phyloP scores from a whole-genome alignment of 2,888 invertebrate species.

The Formica aserva region DNA sequence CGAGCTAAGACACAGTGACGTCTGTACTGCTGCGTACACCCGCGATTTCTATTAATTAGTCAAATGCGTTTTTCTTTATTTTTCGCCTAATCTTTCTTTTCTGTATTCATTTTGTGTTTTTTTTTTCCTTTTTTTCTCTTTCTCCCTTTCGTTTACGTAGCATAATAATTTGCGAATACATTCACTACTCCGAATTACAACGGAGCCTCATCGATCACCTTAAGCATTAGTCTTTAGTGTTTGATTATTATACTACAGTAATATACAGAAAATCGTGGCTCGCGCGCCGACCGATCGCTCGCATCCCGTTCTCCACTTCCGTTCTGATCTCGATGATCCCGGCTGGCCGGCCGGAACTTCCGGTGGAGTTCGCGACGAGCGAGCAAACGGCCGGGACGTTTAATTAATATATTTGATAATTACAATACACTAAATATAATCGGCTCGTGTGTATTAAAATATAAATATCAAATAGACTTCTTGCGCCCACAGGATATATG shows the following conservation, averaged over 20 bases:
- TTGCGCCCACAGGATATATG: slow-evolving; percentile 74
- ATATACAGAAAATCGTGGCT: slow-evolving; percentile 81
- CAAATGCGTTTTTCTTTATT: slow-evolving; percentile 54
- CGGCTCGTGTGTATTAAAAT: slow-evolving; percentile 83
- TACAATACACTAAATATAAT: slow-evolving; percentile 83
- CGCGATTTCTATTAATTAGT: slow-evolving; percentile 36
- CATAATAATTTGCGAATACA: slow-evolving; percentile 73
- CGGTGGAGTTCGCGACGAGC: slow-evolving; percentile 25
- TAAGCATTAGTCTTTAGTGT: slow-evolving; percentile 85
- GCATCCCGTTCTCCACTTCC: slow-evolving; percentile 42
- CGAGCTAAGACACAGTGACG: slow-evolving; percentile 74
- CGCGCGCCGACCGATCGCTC: slow-evolving; percentile 46
- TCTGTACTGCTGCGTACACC: slow-evolving; percentile 65
- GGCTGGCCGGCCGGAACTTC: background rate
- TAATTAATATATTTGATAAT: slow-evolving; percentile 74
- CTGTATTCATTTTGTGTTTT: slow-evolving; percentile 28
- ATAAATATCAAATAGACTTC: slow-evolving; percentile 82
- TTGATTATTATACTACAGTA: slow-evolving; percentile 84
- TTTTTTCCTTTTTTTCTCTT: slow-evolving; percentile 54
- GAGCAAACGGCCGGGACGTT: slow-evolving; percentile 52
- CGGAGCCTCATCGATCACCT: slow-evolving; percentile 78
- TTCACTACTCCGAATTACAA: slow-evolving; percentile 58
- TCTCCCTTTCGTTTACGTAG: slow-evolving; percentile 60
- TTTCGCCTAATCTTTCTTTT: slow-evolving; percentile 25
- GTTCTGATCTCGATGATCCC: slow-evolving; percentile 18